Evolutionary conservation across 2,113 vertebrate genomes (phyloP), one percentile per base, ranked within the genome.

Genomic region (Bufo bufo): DNA sequence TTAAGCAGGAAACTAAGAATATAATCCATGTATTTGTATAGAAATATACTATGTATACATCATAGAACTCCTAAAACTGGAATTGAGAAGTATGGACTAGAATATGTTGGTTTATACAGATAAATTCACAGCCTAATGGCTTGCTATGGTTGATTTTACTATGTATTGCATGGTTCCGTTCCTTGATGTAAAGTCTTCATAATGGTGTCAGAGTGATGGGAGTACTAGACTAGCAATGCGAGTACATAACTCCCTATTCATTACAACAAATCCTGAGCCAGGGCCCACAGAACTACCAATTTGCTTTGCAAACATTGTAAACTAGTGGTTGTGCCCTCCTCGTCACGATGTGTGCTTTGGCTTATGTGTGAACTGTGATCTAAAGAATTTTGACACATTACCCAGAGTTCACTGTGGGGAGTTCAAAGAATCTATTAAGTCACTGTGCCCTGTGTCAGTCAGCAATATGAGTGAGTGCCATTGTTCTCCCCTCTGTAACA

Each of bases 401-500:
- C 3, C 72, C 56, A 84, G 66, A 52, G 77, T 23, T 23, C 85
- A 84, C 69, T 14, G 49, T 80, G 89, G 43, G 20, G 78, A 13
- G 33, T 77, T 90, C 88, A 75, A 75, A 80, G 61, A 90, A 77
- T 23, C 77, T 0, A 4, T 85, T 65, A 90, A 91, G 89, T 0
- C 0, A 0, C 82, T 87, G 89, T 89, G 90, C 49, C 43, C 8
- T 85, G 3, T 45, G 66, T 1, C n/a, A 77, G 45, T 87, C 65
- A 0, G 0, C 90, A 71, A 80, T 78, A 82, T 0, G 0, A 86
- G 47, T 78, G 75, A 45, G 4, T 88, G 66, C 4, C 75, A 81
- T 90, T 93, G 85, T 91, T 90, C 85, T 90, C 52, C 54, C 85
- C 85, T 16, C 52, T 3, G 50, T 83, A 85, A n/a, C 16, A 11